Evolutionary conservation across 2,888 invertebrate species (phyloP), one percentile per base, ranked within the genome.

Genomic region (Chouioia cunea): DNA sequence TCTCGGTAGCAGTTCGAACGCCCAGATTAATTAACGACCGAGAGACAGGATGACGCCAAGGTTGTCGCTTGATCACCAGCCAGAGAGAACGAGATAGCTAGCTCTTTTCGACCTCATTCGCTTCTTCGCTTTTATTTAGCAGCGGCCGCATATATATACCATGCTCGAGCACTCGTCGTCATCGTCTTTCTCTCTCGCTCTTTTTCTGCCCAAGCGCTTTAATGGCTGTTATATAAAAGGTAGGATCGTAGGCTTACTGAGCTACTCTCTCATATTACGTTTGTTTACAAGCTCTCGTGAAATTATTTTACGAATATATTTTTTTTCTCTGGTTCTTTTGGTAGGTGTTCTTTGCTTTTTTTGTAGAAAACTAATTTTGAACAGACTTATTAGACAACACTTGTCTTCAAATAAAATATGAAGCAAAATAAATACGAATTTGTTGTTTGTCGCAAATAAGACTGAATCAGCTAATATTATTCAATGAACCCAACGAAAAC

Each of bases 31-130:
- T 77, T 76, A 73, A 65, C 70, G 72, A 53, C 54, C 68, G 52
- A 52, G 22, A 46, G 47, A 36, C 74, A 74, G 77, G 77, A 77
- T 76, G 74, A 74, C 72, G 73, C 64, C 76, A 77, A 79, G 78
- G 78, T 59, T 76, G 64, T 48, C 14, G 54, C 48, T 63, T 43
- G 23, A 67, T 66, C 67, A 54, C 6, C 36, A 10, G 36, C 36
- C 36, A 36, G 10, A 36, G 36, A 36, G 36, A 36, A 36, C 36
- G 36, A 36, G 36, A 36, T 36, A 36, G 0, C 18, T 36, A 14
- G 16, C 18, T 53, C 20, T 56, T 36, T 36, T 57, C 52, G 36
- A 36, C 18, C 65, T 57, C 18, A 10, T 43, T 14, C 16, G 36
- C 36, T 36, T 43, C 54, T 18, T 50, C 23, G 15, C 14, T 46